Percentiles rank a stretch among this genome's conserved stretches.
Conservation (phyloP, 2,113 vertebrate species). For the Meriones unguiculatus region DNA sequence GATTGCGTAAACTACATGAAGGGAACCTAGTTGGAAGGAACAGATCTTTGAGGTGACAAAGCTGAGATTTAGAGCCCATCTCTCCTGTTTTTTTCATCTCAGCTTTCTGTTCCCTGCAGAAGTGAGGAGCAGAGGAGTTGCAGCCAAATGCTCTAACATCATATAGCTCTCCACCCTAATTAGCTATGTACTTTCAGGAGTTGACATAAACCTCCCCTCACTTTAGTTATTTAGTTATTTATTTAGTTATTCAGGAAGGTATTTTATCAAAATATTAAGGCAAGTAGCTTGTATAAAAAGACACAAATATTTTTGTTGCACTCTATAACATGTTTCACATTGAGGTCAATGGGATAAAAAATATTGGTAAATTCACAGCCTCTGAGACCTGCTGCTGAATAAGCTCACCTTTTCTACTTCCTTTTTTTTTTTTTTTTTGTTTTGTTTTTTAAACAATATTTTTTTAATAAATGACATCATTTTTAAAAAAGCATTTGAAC, state of each 20-base stretch:
- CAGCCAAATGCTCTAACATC: too few relatives aligned
- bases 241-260: not conserved
- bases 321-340: not conserved
- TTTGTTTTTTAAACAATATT: too few relatives aligned
- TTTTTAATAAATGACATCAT: too few relatives aligned
- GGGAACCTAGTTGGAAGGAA: not conserved
- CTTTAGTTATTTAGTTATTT: not conserved
- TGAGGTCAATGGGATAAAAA: conserved; percentile 7
- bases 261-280: not conserved
- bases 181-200: not conserved
- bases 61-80: not conserved
- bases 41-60: not conserved
- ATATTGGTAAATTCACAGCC: too few relatives aligned
- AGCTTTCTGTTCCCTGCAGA: not conserved
- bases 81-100: not conserved
- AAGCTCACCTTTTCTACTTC: too few relatives aligned
- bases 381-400: too few relatives aligned
- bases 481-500: too few relatives aligned
- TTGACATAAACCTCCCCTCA: not conserved
- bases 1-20: accelerated
- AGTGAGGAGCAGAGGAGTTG: not conserved
- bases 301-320: not conserved
- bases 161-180: not conserved
- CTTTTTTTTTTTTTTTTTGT: too few relatives aligned
- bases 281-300: not conserved